phyloP scores from a whole-genome alignment of 2,888 invertebrate species.

The Diarsia rubi region DNA sequence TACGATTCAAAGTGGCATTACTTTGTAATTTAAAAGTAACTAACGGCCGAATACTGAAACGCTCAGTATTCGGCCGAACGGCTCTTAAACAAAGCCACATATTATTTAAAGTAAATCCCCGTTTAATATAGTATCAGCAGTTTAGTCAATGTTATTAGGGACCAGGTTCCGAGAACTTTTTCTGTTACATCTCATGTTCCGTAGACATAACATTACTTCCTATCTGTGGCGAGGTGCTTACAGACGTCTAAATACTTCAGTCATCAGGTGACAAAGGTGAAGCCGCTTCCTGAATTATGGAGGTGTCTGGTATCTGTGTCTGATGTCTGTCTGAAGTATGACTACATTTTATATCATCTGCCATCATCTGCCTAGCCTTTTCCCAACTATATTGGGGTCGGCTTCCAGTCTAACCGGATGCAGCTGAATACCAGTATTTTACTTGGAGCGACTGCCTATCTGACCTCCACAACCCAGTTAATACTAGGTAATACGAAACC shows the following conservation, averaged over 20 bases:
- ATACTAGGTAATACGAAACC: too few species aligned
- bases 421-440: too few species aligned
- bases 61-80: too few species aligned
- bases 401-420: too few species aligned
- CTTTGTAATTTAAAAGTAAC: neutral
- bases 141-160: conserved; percentile 9
- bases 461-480: too few species aligned
- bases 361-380: too few species aligned
- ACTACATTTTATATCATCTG: too few species aligned
- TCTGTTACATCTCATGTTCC: conserved; percentile 54
- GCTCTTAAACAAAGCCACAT: neutral
- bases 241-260: conserved; percentile 16
- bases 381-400: too few species aligned
- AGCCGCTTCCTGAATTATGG: neutral
- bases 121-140: conserved; percentile 29
- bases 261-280: conserved; percentile 22
- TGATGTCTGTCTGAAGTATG: neutral
- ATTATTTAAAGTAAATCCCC: conserved; percentile 36
- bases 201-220: conserved; percentile 50
- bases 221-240: neutral
- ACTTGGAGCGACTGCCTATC: too few species aligned
- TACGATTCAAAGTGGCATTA: neutral
- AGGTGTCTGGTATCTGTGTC: neutral
- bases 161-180: conserved; percentile 56
- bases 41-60: too few species aligned